A percentile compares a stretch with the other conserved stretches of the same genome.
phyloP scores from a whole-genome alignment of 2,113 vertebrate species.

The Salvator merianae region DNA sequence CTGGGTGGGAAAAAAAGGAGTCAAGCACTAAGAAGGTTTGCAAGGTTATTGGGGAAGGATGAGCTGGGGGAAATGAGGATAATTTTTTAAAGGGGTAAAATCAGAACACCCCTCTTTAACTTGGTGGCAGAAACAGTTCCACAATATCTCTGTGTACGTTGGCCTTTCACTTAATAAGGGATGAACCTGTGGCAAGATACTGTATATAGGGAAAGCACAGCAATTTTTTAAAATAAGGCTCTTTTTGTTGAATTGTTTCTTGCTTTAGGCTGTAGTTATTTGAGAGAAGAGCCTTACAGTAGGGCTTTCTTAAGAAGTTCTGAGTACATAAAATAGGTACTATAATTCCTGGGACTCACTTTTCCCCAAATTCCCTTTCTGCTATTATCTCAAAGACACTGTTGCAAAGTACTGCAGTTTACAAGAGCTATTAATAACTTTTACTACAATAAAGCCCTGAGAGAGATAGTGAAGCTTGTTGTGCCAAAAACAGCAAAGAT shows the following conservation, averaged over 20 bases:
- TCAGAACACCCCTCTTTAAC: not conserved
- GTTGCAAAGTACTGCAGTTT: too few species aligned
- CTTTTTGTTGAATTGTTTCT: not conserved
- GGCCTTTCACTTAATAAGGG: not conserved
- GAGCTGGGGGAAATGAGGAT: not conserved
- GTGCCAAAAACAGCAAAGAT: too few species aligned
- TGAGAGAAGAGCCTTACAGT: not conserved
- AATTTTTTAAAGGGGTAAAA: not conserved
- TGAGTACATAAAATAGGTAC: too few species aligned
- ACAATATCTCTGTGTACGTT: too few species aligned
- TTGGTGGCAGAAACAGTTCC: not conserved
- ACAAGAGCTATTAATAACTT: too few species aligned
- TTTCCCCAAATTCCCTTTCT: too few species aligned
- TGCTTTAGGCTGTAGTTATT: not conserved
- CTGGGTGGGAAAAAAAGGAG: not conserved
- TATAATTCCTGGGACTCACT: too few species aligned
- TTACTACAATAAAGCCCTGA: too few species aligned
- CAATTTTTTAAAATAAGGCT: not conserved
- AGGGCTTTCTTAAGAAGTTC: too few species aligned
- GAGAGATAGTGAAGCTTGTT: too few species aligned
- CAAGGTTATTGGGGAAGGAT: not conserved
- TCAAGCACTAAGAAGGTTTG: not conserved
- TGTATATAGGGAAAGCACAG: too few species aligned
- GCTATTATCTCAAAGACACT: too few species aligned
- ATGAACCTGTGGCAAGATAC: not conserved